These are phyloP conservation scores for Ephydatia muelleri DNA, from an alignment of 37 sponge, comb jelly and placozoan genomes.

Conservation along the genomic window DNA sequence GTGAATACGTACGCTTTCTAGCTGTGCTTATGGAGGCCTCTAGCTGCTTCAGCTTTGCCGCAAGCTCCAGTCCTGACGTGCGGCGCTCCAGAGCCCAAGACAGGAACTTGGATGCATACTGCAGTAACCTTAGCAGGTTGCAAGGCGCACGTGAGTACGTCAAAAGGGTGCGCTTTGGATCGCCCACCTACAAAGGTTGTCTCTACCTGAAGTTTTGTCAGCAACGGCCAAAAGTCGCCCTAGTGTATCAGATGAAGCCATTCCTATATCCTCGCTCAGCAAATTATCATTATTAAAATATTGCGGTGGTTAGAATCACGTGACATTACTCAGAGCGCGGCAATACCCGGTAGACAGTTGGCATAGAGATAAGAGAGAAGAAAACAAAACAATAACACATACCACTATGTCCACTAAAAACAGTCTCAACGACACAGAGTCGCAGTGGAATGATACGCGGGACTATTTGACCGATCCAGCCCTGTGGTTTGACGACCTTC, in stretches of 20 bases:
- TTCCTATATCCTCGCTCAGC: neutral
- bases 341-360: neutral
- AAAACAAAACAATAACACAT: neutral
- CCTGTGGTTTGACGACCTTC: slow-evolving; percentile 58
- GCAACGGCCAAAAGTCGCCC: slow-evolving; percentile 37
- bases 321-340: neutral
- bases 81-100: slow-evolving; percentile 48
- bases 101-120: slow-evolving; percentile 65
- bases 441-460: neutral
- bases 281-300: neutral
- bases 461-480: slow-evolving; percentile 71
- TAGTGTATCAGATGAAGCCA: neutral
- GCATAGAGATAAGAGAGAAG: neutral
- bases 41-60: slow-evolving; percentile 34
- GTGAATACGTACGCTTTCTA: slow-evolving; percentile 63
- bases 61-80: slow-evolving; percentile 22
- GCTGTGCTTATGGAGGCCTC: slow-evolving; percentile 70
- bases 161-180: neutral
- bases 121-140: slow-evolving; percentile 51
- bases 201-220: slow-evolving; percentile 69
- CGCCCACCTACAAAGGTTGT: slow-evolving; percentile 68
- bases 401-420: no score
- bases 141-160: neutral
- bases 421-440: neutral
- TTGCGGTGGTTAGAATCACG: no score